A percentile compares a stretch with the other conserved stretches of the same genome.
Evolutionary conservation across 2,888 invertebrate genomes (phyloP).

Genomic region (Xestia c-nigrum): DNA sequence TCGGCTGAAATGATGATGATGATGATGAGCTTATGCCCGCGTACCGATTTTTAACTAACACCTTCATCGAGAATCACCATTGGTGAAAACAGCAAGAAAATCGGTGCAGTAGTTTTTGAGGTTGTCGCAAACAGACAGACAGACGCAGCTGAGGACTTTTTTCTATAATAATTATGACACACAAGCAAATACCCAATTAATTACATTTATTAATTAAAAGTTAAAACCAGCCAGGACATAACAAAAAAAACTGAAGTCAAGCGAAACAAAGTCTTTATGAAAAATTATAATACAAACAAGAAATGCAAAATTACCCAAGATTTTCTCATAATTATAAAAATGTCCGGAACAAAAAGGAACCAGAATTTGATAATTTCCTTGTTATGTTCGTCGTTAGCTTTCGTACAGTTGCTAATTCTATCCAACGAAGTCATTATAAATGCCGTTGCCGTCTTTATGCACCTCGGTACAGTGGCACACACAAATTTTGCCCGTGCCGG

Average conservation of each 20-base stretch:
- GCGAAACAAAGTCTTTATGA: background rate
- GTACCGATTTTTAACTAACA: no score
- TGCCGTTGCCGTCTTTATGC: conserved; percentile 48
- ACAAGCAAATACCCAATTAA: background rate
- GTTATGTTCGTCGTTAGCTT: conserved; percentile 26
- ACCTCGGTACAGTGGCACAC: conserved; percentile 45
- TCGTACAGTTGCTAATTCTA: conserved; percentile 40
- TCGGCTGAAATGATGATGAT: no score
- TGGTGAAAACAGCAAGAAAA: no score
- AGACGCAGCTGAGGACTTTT: no score
- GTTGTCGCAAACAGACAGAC: no score
- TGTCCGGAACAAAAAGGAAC: conserved; percentile 15
- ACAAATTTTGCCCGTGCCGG: conserved; percentile 56
- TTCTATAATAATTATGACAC: background rate
- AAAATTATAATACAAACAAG: conserved; percentile 27
- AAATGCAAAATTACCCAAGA: conserved; percentile 26
- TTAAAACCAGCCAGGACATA: no score
- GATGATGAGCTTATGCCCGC: no score
- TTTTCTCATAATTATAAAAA: conserved; percentile 46
- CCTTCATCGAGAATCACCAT: no score
- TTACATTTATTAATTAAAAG: background rate
- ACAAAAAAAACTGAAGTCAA: conserved; percentile 8
- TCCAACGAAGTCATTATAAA: conserved; percentile 53
- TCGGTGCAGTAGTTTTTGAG: no score
- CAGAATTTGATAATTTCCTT: conserved; percentile 31